phyloP scores from a whole-genome alignment of 2,113 vertebrate genomes.

The Daboia siamensis region DNA sequence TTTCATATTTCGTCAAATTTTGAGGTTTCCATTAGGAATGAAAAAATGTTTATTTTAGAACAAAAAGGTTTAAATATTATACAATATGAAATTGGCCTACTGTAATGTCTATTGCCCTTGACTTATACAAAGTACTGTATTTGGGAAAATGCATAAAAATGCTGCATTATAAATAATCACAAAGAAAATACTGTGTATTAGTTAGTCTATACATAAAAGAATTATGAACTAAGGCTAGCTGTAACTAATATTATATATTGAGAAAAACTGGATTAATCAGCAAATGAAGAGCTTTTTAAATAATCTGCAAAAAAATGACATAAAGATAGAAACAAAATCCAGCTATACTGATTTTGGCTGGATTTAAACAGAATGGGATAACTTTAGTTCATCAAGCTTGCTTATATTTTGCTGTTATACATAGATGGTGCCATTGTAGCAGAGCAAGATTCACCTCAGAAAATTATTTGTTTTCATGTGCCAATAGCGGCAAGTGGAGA shows the following conservation, averaged over 20 bases:
- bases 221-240: background rate
- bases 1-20: background rate
- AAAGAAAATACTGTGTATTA: background rate
- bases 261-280: background rate
- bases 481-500: background rate
- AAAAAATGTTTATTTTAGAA: background rate
- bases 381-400: background rate
- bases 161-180: background rate
- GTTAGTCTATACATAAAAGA: background rate
- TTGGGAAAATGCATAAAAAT: background rate
- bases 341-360: background rate
- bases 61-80: background rate
- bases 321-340: background rate
- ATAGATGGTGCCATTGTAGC: background rate
- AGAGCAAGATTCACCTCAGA: background rate
- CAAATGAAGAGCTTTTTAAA: background rate
- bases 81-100: background rate
- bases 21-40: background rate
- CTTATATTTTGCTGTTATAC: background rate
- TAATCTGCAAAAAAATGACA: background rate
- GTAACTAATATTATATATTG: background rate
- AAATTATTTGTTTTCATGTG: background rate
- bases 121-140: background rate
- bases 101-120: background rate
- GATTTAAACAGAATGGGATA: background rate